phyloP scores from a whole-genome alignment of 2,113 vertebrate genomes.

The Oostethus manadensis region DNA sequence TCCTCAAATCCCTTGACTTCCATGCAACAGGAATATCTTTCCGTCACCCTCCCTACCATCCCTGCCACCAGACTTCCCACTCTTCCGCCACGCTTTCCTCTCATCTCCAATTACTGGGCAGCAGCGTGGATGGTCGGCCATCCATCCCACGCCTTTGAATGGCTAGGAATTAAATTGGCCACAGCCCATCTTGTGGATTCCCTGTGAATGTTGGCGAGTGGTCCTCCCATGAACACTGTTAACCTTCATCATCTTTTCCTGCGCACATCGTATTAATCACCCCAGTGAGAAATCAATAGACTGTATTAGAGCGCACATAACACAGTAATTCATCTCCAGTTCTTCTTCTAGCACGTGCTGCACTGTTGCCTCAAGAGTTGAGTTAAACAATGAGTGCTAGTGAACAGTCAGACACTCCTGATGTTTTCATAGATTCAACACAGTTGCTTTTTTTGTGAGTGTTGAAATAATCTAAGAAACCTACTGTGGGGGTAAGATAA shows the following conservation, averaged over 20 bases:
- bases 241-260: slow-evolving; percentile 57
- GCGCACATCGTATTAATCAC: slow-evolving; percentile 60
- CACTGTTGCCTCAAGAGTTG: background rate
- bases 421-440: slow-evolving; percentile 10
- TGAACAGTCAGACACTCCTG: background rate
- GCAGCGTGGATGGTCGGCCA: slow-evolving; percentile 37
- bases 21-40: slow-evolving; percentile 30
- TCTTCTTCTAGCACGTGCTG: slow-evolving; percentile 13
- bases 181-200: slow-evolving; percentile 17
- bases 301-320: slow-evolving; percentile 50
- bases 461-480: slow-evolving; percentile 12
- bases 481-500: slow-evolving; percentile 8
- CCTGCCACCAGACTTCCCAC: slow-evolving; percentile 26
- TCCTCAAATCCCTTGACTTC: slow-evolving; percentile 30
- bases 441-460: slow-evolving; percentile 5
- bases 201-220: slow-evolving; percentile 13
- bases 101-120: slow-evolving; percentile 38
- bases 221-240: slow-evolving; percentile 25
- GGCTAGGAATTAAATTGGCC: slow-evolving; percentile 22
- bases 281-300: slow-evolving; percentile 60
- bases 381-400: slow-evolving; percentile 4
- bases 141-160: slow-evolving; percentile 18
- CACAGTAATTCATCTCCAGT: slow-evolving; percentile 47
- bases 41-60: slow-evolving; percentile 26
- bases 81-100: slow-evolving; percentile 25